Evolutionary conservation across 2,797 vertebrate species (phyloP).

Genomic region (Pogonophryne albipinna): DNA sequence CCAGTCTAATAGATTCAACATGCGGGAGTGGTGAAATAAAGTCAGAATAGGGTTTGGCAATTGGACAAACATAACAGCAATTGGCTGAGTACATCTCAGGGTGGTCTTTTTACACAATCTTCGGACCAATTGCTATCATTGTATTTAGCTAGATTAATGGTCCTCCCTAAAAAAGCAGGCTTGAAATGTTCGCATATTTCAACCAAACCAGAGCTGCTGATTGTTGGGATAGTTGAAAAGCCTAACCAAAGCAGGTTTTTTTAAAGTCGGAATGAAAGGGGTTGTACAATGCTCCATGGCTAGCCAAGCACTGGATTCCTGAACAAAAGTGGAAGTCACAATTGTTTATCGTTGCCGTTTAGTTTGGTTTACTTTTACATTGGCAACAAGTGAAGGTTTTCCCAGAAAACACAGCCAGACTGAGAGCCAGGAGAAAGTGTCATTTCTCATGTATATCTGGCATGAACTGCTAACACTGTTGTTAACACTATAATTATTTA

Average conservation of each 20-base stretch:
- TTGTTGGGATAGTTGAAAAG: too few relatives aligned
- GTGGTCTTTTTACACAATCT: too few relatives aligned
- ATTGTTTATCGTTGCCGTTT: background rate
- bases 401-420: background rate
- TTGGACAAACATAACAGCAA: too few relatives aligned
- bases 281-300: too few relatives aligned
- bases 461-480: background rate
- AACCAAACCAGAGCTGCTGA: too few relatives aligned
- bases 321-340: background rate
- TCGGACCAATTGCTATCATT: too few relatives aligned
- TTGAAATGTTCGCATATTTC: too few relatives aligned
- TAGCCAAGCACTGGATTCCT: background rate
- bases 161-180: too few relatives aligned
- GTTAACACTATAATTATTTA: background rate
- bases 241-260: too few relatives aligned
- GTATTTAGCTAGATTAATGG: too few relatives aligned
- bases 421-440: background rate
- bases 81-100: too few relatives aligned
- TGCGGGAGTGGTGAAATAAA: background rate
- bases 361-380: background rate
- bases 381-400: slow-evolving; percentile 1
- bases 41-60: background rate
- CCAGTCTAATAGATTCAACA: slow-evolving; percentile 13
- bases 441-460: background rate
- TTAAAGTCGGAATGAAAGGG: too few relatives aligned